These are phyloP conservation scores for Leptopterna dolabrata DNA, from an alignment of 2,888 invertebrate genomes.

Conservation along the genomic window DNA sequence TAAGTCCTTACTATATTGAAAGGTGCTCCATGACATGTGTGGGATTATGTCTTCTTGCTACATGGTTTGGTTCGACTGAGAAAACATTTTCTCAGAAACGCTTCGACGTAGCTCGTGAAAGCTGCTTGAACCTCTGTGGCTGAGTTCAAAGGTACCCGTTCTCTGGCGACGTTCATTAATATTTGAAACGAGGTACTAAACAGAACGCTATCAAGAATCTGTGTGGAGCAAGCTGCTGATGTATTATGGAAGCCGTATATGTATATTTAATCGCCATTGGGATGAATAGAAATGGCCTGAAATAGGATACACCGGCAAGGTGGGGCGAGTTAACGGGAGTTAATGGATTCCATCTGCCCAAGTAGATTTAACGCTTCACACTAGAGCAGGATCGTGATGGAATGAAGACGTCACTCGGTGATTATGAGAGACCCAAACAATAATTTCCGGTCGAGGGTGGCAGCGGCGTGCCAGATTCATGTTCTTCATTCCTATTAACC, in stretches of 20 bases:
- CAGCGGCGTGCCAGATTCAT: too few species aligned
- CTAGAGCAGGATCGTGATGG: background rate
- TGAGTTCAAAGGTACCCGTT: too few species aligned
- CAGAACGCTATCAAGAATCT: background rate
- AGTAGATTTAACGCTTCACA: background rate
- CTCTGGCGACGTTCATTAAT: background rate
- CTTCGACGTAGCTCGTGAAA: too few species aligned
- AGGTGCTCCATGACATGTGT: too few species aligned
- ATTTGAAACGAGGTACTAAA: background rate
- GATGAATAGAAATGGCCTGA: background rate
- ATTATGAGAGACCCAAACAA: background rate
- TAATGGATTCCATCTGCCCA: background rate
- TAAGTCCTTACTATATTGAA: too few species aligned
- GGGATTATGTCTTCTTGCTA: too few species aligned
- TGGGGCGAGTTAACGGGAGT: background rate
- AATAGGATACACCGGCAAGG: background rate
- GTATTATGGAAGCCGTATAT: background rate
- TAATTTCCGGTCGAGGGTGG: background rate
- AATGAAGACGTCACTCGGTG: background rate
- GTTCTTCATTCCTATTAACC: too few species aligned
- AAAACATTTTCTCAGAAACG: too few species aligned
- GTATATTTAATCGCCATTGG: background rate
- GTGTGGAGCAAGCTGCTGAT: background rate
- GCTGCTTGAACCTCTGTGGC: too few species aligned
- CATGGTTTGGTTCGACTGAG: too few species aligned